phyloP scores from a whole-genome alignment of 2,797 vertebrate genomes.

The Tapera naevia region DNA sequence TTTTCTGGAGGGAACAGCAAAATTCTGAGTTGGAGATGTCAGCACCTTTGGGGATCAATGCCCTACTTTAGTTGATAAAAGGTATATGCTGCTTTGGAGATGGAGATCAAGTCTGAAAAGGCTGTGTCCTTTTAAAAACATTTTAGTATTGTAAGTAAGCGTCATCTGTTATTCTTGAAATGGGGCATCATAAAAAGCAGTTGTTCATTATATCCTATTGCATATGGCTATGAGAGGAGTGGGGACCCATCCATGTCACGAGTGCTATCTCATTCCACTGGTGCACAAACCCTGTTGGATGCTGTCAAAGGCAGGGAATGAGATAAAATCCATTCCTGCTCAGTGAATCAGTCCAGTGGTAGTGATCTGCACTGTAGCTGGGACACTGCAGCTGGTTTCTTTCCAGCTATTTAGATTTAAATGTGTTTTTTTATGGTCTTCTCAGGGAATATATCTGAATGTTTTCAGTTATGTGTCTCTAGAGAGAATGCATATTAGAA shows the following conservation, averaged over 20 bases:
- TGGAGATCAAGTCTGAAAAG: not conserved
- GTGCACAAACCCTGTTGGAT: not conserved
- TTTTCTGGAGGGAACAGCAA: not conserved
- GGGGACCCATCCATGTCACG: not conserved
- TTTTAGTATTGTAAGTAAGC: not conserved
- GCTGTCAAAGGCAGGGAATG: not conserved
- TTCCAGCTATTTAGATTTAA: not conserved
- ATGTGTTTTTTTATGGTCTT: not conserved
- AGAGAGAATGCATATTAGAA: not conserved
- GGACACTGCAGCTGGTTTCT: not conserved
- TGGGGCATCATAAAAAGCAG: not conserved
- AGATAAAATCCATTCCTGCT: not conserved
- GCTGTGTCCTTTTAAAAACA: not conserved
- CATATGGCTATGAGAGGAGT: not conserved
- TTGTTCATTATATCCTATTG: not conserved
- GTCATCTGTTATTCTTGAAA: not conserved
- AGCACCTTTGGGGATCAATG: not conserved
- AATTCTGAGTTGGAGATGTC: not conserved
- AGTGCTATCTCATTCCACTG: not conserved
- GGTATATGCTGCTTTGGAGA: not conserved
- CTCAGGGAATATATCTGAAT: not conserved
- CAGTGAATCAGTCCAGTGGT: not conserved
- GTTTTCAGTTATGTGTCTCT: not conserved
- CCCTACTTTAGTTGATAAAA: not conserved
- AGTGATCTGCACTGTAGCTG: not conserved